phyloP scores from a whole-genome alignment of 2,113 vertebrate species.

The Melanerpes aurifrons region DNA sequence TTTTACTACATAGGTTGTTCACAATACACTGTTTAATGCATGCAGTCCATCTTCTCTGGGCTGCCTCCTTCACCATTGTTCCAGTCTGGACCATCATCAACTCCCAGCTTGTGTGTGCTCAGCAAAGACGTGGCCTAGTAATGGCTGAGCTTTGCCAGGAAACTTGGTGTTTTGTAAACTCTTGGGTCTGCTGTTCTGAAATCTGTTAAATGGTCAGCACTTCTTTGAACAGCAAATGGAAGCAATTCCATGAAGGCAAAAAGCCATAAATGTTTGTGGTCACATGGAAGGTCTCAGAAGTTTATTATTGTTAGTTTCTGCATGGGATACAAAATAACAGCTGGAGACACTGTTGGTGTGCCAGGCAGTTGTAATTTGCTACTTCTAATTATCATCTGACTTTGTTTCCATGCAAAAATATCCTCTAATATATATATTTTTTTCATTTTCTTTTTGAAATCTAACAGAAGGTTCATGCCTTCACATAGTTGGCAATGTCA shows the following conservation, averaged over 20 bases:
- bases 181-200: background rate
- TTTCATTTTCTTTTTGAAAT: background rate
- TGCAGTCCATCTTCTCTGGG: background rate
- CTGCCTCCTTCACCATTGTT: background rate
- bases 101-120: background rate
- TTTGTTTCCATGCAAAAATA: background rate
- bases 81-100: background rate
- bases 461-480: background rate
- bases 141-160: background rate
- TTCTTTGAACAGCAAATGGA: slow-evolving; percentile 4
- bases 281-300: slow-evolving; percentile 8
- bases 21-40: background rate
- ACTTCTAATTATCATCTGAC: background rate
- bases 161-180: slow-evolving; percentile 40
- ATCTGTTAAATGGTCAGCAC: slow-evolving; percentile 37
- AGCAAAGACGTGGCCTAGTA: slow-evolving; percentile 6
- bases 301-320: background rate
- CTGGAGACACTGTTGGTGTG: background rate
- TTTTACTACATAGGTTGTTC: background rate
- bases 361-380: background rate
- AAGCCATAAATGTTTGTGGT: slow-evolving; percentile 13
- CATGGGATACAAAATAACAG: background rate
- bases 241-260: slow-evolving; percentile 14
- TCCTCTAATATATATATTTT: background rate
- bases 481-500: background rate